Percentiles rank a stretch among this genome's conserved stretches.
Conservation (phyloP, 2,797 vertebrate genomes). For the Typhlichthys eigenmanni region DNA sequence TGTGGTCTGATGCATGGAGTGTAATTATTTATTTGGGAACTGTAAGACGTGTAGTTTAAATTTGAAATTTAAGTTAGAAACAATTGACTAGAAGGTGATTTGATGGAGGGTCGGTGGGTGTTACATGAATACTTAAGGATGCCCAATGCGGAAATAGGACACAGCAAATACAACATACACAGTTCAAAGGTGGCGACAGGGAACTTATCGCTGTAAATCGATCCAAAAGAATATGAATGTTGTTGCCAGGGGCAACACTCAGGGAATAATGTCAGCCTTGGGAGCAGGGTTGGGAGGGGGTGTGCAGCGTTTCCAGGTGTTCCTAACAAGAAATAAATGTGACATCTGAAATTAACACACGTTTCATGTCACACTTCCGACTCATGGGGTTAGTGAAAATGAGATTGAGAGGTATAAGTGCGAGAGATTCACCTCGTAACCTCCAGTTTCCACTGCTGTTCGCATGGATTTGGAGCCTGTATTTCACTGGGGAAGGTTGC, state of each 20-base stretch:
- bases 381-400: slow-evolving; percentile 63
- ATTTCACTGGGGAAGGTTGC: too few relatives aligned
- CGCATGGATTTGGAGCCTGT: slow-evolving; percentile 18
- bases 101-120: too few relatives aligned
- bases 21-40: too few relatives aligned
- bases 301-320: slow-evolving; percentile 55
- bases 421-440: slow-evolving; percentile 50
- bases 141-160: too few relatives aligned
- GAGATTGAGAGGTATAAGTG: slow-evolving; percentile 51
- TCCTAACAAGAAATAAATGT: slow-evolving; percentile 57
- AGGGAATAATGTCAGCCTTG: slow-evolving; percentile 29
- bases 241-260: slow-evolving; percentile 36
- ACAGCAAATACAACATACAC: too few relatives aligned
- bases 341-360: slow-evolving; percentile 64
- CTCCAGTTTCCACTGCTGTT: slow-evolving; percentile 62
- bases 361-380: slow-evolving; percentile 61
- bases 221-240: slow-evolving; percentile 31
- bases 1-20: too few relatives aligned
- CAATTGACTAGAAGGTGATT: too few relatives aligned
- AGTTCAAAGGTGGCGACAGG: slow-evolving; percentile 38
- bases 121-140: too few relatives aligned
- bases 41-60: too few relatives aligned
- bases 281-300: slow-evolving; percentile 13
- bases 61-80: too few relatives aligned
- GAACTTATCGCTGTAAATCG: slow-evolving; percentile 19